These are phyloP conservation scores for Thumatha senex DNA, from an alignment of 2,888 invertebrate species.

Conservation along the genomic window DNA sequence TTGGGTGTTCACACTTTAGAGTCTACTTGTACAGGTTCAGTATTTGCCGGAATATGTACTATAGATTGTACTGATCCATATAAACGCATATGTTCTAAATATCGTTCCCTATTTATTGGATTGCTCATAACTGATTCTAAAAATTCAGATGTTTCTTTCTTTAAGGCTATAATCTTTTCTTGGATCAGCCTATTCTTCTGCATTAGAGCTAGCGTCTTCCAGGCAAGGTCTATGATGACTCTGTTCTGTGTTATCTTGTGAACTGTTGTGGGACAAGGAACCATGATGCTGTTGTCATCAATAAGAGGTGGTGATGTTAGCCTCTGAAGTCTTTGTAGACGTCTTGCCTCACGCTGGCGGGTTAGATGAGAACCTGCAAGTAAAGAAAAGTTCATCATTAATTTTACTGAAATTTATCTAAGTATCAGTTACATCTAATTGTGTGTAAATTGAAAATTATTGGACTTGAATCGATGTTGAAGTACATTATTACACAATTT, in stretches of 20 bases:
- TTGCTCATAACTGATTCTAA: conserved; percentile 84
- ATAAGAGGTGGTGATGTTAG: conserved; percentile 42
- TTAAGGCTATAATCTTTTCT: conserved; percentile 82
- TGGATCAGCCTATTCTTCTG: conserved; percentile 85
- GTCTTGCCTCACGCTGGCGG: conserved; percentile 66
- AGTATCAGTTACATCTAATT: background rate
- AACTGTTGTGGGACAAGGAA: conserved; percentile 38
- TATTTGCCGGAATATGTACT: conserved; percentile 31
- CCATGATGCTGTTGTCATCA: conserved; percentile 30
- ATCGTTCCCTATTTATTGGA: conserved; percentile 67
- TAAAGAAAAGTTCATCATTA: conserved; percentile 25
- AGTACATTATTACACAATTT: too few relatives aligned
- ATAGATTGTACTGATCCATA: conserved; percentile 42
- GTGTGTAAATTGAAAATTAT: background rate
- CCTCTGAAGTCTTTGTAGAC: conserved; percentile 60
- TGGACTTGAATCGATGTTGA: background rate
- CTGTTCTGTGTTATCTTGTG: conserved; percentile 65
- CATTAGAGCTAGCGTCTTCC: conserved; percentile 85
- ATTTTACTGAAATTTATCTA: background rate
- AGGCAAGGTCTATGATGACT: conserved; percentile 84
- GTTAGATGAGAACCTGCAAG: conserved; percentile 64
- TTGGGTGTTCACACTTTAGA: conserved; percentile 33
- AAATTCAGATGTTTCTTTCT: conserved; percentile 85
- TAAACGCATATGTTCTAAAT: conserved; percentile 54
- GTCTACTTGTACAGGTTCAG: conserved; percentile 44